phyloP scores from a whole-genome alignment of 2,113 vertebrate species.

The Girardinichthys multiradiatus region DNA sequence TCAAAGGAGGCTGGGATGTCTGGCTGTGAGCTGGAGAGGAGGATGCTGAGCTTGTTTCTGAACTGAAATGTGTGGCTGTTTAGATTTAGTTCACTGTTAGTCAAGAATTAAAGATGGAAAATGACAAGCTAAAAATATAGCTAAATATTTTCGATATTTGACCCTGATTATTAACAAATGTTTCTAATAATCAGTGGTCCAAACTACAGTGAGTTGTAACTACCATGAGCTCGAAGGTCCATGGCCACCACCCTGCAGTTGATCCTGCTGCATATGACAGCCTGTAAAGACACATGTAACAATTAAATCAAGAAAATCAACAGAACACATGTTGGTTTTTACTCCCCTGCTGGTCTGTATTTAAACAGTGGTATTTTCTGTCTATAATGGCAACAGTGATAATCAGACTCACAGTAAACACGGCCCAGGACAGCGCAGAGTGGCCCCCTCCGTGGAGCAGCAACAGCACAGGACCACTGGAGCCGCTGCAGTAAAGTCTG shows the following conservation, averaged over 20 bases:
- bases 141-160: background rate
- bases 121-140: too few species aligned
- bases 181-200: background rate
- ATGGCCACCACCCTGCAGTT: conserved; percentile 93
- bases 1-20: too few species aligned
- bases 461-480: conserved; percentile 91
- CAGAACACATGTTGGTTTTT: background rate
- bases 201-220: conserved; percentile 32
- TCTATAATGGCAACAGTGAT: background rate
- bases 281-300: conserved; percentile 76
- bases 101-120: too few species aligned
- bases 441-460: conserved; percentile 96
- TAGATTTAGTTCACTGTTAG: too few species aligned
- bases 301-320: background rate
- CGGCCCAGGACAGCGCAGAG: conserved; percentile 98
- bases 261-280: conserved; percentile 91
- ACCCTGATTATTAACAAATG: background rate
- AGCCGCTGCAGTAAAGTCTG: conserved; percentile 95
- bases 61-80: too few species aligned
- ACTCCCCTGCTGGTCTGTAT: background rate
- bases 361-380: background rate
- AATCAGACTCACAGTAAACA: conserved; percentile 89
- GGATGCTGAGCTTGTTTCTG: too few species aligned
- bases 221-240: conserved; percentile 94
- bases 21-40: too few species aligned